Percentiles rank a stretch among this genome's conserved stretches.
phyloP scores from a whole-genome alignment of 2,888 invertebrate species.

The Caenorhabditis auriculariae region DNA sequence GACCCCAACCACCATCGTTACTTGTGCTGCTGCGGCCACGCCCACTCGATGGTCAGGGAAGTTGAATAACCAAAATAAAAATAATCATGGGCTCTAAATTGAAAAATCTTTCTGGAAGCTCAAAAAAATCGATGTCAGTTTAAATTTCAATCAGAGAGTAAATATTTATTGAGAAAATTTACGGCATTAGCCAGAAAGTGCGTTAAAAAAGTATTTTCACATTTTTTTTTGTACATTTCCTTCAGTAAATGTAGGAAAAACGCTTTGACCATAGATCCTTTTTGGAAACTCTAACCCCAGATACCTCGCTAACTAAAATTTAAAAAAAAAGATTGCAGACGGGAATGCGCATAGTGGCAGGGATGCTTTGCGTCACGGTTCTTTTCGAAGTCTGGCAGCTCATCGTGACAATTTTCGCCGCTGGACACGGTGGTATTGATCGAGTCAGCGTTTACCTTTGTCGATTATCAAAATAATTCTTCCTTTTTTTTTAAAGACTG shows the following conservation, averaged over 20 bases:
- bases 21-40: constrained; percentile 43
- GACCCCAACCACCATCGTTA: constrained; percentile 43
- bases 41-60: constrained; percentile 34
- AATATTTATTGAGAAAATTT: background rate
- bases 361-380: constrained; percentile 47
- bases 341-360: constrained; percentile 52
- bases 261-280: too few relatives aligned
- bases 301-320: background rate
- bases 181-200: too few relatives aligned
- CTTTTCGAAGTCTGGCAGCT: constrained; percentile 51
- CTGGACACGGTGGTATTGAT: too few relatives aligned
- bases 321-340: too few relatives aligned
- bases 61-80: background rate
- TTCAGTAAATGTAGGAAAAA: background rate
- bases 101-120: too few relatives aligned
- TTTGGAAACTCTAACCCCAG: too few relatives aligned
- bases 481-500: too few relatives aligned
- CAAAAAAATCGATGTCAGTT: too few relatives aligned
- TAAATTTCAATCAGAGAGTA: too few relatives aligned
- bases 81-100: background rate
- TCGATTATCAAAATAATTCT: too few relatives aligned
- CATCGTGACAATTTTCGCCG: constrained; percentile 16
- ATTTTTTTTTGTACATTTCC: background rate
- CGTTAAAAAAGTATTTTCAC: background rate
- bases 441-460: background rate